phyloP scores from a whole-genome alignment of 2,797 vertebrate genomes.

The Characodon lateralis region DNA sequence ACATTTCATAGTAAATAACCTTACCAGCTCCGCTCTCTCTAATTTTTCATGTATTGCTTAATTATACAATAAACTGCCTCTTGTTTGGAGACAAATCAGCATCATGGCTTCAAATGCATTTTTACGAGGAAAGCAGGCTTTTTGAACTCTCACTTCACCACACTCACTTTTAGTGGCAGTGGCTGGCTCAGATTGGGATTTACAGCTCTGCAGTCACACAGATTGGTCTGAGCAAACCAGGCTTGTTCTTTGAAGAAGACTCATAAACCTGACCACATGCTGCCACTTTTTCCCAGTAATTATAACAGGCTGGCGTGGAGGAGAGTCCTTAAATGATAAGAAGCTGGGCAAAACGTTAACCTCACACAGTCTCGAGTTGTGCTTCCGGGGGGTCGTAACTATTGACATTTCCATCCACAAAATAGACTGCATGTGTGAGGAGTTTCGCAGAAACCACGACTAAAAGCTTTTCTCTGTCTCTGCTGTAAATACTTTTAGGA shows the following conservation, averaged over 20 bases:
- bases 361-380: slow-evolving; percentile 52
- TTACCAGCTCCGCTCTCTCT: neutral
- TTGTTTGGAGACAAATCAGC: slow-evolving; percentile 22
- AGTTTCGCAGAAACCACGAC: slow-evolving; percentile 57
- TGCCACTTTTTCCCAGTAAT: slow-evolving; percentile 86
- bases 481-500: slow-evolving; percentile 45
- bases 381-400: slow-evolving; percentile 79
- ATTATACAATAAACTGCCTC: slow-evolving; percentile 40
- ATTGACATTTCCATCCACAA: slow-evolving; percentile 77
- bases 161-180: slow-evolving; percentile 63
- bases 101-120: slow-evolving; percentile 34
- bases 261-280: slow-evolving; percentile 86
- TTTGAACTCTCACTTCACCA: slow-evolving; percentile 49
- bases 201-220: slow-evolving; percentile 78
- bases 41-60: slow-evolving; percentile 17
- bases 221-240: slow-evolving; percentile 76
- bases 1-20: slow-evolving; percentile 29
- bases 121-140: slow-evolving; percentile 50
- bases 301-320: slow-evolving; percentile 85
- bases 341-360: slow-evolving; percentile 75
- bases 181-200: slow-evolving; percentile 73
- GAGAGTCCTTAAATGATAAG: slow-evolving; percentile 80
- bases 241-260: slow-evolving; percentile 80
- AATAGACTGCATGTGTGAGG: slow-evolving; percentile 72
- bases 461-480: slow-evolving; percentile 35